A percentile compares a stretch with the other conserved stretches of the same genome.
Conservation (phyloP, 2,888 invertebrate species). For the Caenorhabditis macrosperma region DNA sequence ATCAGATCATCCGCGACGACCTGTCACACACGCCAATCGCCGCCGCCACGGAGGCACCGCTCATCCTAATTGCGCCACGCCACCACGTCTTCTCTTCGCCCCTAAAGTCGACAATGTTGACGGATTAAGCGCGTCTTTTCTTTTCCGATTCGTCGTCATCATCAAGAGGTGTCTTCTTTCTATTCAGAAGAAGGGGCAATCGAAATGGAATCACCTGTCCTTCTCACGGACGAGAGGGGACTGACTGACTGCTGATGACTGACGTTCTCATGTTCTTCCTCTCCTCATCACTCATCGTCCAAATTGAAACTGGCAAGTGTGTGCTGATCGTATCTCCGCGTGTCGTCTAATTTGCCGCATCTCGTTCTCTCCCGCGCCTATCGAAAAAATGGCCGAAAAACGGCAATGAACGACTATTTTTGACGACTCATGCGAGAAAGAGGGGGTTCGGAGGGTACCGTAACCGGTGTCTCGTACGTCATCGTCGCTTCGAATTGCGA, state of each 20-base stretch:
- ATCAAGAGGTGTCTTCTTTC: slow-evolving; percentile 22
- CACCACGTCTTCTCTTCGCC: not conserved
- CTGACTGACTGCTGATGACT: not conserved
- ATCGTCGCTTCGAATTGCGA: not conserved
- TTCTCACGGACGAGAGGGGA: slow-evolving; percentile 1
- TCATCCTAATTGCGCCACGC: slow-evolving; percentile 55
- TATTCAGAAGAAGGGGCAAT: not conserved
- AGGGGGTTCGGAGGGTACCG: not conserved
- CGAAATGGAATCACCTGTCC: slow-evolving; percentile 35
- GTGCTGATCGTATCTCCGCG: slow-evolving; percentile 39
- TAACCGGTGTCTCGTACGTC: not conserved
- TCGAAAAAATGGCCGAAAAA: not conserved
- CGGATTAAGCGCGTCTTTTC: slow-evolving; percentile 50
- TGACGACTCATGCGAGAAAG: not conserved
- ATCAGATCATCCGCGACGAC: slow-evolving; percentile 57
- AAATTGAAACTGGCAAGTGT: slow-evolving; percentile 53
- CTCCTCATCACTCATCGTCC: slow-evolving; percentile 42
- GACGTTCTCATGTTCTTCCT: slow-evolving; percentile 17
- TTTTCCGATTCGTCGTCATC: not conserved
- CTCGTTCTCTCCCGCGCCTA: slow-evolving; percentile 8
- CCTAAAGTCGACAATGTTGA: slow-evolving; percentile 60
- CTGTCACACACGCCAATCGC: slow-evolving; percentile 39
- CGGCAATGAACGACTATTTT: not conserved
- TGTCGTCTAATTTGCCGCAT: slow-evolving; percentile 47
- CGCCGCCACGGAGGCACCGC: slow-evolving; percentile 12